Evolutionary conservation across 2,797 vertebrate genomes (phyloP), one percentile per base, ranked within the genome.

Genomic region (Danio tinwini): DNA sequence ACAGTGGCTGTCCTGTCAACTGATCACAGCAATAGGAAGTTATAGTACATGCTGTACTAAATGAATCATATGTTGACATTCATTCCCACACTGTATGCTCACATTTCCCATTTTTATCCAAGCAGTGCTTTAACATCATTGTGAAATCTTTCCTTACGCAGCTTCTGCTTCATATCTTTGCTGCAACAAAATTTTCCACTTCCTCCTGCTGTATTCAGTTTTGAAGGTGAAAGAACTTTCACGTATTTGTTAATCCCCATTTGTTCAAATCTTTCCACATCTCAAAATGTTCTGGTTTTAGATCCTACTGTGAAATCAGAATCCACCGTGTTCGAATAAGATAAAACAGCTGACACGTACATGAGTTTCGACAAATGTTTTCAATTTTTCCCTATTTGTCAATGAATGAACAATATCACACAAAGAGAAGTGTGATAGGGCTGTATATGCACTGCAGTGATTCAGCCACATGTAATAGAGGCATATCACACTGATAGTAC

Each of bases 121-220:
- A 11, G 49, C n/a, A 78, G 12, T 47, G 11, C 10, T 42, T 17
- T 7, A 29, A 56, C 67, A 68, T 13, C 4, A 3, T 45, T 2
- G 19, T 47, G 56, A 70, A 71, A 74, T 58, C 29, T 73, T 74
- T 63, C 13, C 78, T 82, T 76, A 59, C 65, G 44, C 63, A 74
- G 50, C 59, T 73, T 64, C 69, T 58, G 53, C 2, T 12, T 62
- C 11, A 52, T 42, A 11, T 52, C 8, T 49, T 17, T n/a, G 8
- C 19, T 11, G 5, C 55, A 45, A 21, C 39, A 53, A 42, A 21
- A 13, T 29, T 40, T 72, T 74, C 39, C 40, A 45, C 21, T 62
- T 77, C 63, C 37, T 72, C 39, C 29, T 37, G n/a, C 29, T 29
- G 7, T 5, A 50, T 59, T 56, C n/a, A 2, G 6, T 55, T 68